Conservation (phyloP, 2,113 vertebrate genomes). For the Haplochromis burtoni region DNA sequence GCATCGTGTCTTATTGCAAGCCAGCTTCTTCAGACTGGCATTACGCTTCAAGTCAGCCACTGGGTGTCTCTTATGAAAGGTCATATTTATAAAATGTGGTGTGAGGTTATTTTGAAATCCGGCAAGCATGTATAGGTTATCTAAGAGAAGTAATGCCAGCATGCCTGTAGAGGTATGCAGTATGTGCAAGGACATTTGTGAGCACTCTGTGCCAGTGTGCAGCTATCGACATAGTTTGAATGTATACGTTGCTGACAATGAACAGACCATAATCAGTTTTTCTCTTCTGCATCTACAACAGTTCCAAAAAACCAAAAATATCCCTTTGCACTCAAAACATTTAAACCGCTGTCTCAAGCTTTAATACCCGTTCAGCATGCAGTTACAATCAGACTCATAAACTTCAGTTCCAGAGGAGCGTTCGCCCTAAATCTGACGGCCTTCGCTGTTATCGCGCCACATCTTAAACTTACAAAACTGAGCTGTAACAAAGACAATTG, state of each 20-base stretch:
- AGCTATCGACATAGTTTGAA: background rate
- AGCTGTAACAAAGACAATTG: background rate
- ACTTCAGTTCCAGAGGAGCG: background rate
- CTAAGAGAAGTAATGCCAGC: conserved; percentile 27
- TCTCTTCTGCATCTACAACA: background rate
- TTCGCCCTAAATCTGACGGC: background rate
- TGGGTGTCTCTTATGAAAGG: background rate
- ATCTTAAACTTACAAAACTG: background rate
- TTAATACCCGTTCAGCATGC: background rate
- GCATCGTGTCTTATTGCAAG: background rate
- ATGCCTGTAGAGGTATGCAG: conserved; percentile 19
- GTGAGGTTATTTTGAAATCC: conserved; percentile 52
- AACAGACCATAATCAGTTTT: background rate
- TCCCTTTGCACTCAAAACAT: background rate
- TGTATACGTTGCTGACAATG: background rate
- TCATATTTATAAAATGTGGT: conserved; percentile 31
- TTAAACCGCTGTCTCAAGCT: background rate
- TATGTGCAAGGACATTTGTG: conserved; percentile 29
- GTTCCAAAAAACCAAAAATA: background rate
- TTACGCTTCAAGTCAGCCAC: background rate
- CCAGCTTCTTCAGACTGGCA: background rate
- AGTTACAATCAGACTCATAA: background rate
- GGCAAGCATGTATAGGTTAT: conserved; percentile 40
- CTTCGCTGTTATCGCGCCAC: background rate
- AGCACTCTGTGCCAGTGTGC: background rate